Evolutionary conservation across 92 coral and sea anemone species (phyloP), one percentile per base, ranked within the genome.

Genomic region (Porites evermanni): DNA sequence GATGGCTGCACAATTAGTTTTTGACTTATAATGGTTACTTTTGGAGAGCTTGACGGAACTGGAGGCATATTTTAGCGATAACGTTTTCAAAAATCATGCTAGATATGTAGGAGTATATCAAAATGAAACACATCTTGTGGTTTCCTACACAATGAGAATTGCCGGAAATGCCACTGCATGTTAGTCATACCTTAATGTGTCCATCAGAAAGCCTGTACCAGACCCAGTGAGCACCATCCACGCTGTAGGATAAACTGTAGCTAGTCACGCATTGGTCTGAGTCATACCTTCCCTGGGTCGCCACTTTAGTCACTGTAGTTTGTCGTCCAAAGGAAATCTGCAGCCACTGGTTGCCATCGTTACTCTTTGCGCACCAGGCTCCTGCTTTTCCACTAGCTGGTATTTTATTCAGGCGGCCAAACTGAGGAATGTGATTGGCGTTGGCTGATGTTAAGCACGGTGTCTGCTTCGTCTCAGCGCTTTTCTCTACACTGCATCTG

Each of bases 191-290:
- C 90, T 81, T 90, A 20, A 78, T 80, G 12, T 79, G 69, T 67
- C 93, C 85, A 78, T 74, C 29, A 21, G 29, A 10, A 11, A 77
- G 80, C 59, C 52, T 72, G 68, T 90, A 90, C 47, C 58, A 70
- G 32, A 74, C 80, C 90, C 88, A 90, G 38, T 90, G 90, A 12
- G 80, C 20, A 16, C 93, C 93, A 76, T 90, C 93, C 64, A 86
- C 67, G 53, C 93, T 90, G 13, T 76, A 81, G 0, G 71, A 68
- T 64, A 90, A 38, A 44, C 68, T 71, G 64, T 90, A 90, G 38
- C 83, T 80, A 53, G 66, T 90, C 17, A 90, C 88, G 26, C 76
- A 12, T 0, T 76, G 60, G 53, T 47, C 64, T 7, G 0, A 18
- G 24, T 86, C 58, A 70, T 81, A 70, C 58, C 20, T 63, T 17